phyloP scores from a whole-genome alignment of 2,888 invertebrate genomes.

The Pheosia gnoma region DNA sequence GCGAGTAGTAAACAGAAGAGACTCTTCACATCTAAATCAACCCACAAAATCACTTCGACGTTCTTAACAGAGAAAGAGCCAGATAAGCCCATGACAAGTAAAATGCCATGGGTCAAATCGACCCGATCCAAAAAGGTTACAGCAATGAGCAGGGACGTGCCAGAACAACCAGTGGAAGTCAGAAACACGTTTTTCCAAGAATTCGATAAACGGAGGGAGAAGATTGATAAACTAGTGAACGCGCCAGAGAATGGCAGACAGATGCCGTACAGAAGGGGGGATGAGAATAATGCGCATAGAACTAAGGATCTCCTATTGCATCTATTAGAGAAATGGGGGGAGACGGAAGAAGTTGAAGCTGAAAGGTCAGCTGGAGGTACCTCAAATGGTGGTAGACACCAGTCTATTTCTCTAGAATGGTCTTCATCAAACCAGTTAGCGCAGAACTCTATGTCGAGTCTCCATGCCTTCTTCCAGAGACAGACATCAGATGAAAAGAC shows the following conservation, averaged over 20 bases:
- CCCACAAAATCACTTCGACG: conserved; percentile 67
- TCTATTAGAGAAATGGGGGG: conserved; percentile 90
- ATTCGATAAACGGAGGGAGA: conserved; percentile 74
- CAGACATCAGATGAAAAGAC: conserved; percentile 81
- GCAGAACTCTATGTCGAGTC: conserved; percentile 90
- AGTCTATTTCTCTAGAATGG: conserved; percentile 91
- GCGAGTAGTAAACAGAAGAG: conserved; percentile 60
- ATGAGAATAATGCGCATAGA: conserved; percentile 85
- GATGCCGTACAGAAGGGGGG: conserved; percentile 76
- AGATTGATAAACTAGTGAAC: conserved; percentile 75
- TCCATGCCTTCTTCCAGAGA: conserved; percentile 91
- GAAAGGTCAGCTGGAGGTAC: conserved; percentile 81
- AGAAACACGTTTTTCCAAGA: conserved; percentile 82
- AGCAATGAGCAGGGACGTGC: conserved; percentile 88
- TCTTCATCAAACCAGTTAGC: conserved; percentile 89
- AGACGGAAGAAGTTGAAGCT: conserved; percentile 77
- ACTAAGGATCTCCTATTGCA: conserved; percentile 91
- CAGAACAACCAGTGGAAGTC: conserved; percentile 85
- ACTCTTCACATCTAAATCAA: conserved; percentile 72
- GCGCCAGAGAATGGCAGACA: conserved; percentile 72
- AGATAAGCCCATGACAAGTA: conserved; percentile 77
- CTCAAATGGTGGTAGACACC: conserved; percentile 80
- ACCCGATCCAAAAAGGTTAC: conserved; percentile 87
- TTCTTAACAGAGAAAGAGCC: conserved; percentile 71
- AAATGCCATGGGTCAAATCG: conserved; percentile 82